Evolutionary conservation across 2,797 vertebrate genomes (phyloP), one percentile per base, ranked within the genome.

Genomic region (Nyctalus aviator): DNA sequence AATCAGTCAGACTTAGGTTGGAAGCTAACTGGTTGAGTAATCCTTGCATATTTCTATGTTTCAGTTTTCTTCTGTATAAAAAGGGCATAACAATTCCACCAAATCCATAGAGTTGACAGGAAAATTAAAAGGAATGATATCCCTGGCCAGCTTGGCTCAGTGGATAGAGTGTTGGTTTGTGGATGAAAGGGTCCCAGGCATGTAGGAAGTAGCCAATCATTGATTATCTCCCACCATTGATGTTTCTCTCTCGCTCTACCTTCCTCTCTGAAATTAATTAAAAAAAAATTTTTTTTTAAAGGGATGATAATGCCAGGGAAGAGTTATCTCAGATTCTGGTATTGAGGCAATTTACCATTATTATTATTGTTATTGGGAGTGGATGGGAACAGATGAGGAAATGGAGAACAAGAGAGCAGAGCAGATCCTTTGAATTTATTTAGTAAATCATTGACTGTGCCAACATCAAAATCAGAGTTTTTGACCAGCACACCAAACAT

Each of bases 11-110:
- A 53, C 37, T 75, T 79, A 18, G 32, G 75, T 79, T 75, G 50
- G 88, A 81, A 72, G 15, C 2, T 57, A 84, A 44, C 55, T 69
- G 32, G 41, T 32, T 73, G 57, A 82, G 27, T 57, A 48, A 32
- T 23, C 13, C 11, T 57, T 35, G 46, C 32, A 71, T 44, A 41
- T 55, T 9, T 82, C 18, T 59, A 27, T 23, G 48, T 53, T 37
- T 94, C 35, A 72, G 18, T 78, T 90, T 90, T 13, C 3, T 84
- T 90, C 72, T 93, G 50, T 44, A 37, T 77, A 62, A 62, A 94
- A 86, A 76, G 15, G 50, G 55, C 21, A 53, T 15, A 66, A 21
- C 69, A 71, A 88, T 81, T 23, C 57, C 30, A 88, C 48, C 55
- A 86, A 57, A 62, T 50, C 20, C 62, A 88, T 5, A 62, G 48